phyloP scores from a whole-genome alignment of 2,113 vertebrate genomes.

The Epinephelus cyanopodus region DNA sequence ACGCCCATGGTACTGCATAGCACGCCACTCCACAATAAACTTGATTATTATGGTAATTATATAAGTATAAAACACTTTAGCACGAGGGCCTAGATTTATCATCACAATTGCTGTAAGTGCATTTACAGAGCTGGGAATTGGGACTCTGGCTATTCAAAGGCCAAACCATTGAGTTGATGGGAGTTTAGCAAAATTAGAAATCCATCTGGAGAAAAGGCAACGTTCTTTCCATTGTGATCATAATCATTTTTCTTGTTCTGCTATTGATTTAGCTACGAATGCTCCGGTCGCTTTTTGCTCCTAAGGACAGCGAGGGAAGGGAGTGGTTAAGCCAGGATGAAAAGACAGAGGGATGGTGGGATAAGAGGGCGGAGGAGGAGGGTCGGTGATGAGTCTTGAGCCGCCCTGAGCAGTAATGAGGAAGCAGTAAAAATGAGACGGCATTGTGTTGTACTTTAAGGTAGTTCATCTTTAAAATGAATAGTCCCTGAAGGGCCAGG shows the following conservation, averaged over 20 bases:
- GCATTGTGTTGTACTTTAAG: slow-evolving; percentile 88
- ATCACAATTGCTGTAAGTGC: slow-evolving; percentile 64
- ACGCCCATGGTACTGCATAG: slow-evolving; percentile 64
- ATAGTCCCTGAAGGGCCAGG: slow-evolving; percentile 86
- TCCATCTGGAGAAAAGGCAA: slow-evolving; percentile 67
- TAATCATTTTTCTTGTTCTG: slow-evolving; percentile 80
- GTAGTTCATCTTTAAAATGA: slow-evolving; percentile 89
- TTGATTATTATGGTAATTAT: slow-evolving; percentile 85
- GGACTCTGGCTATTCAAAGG: slow-evolving; percentile 66
- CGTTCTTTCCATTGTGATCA: slow-evolving; percentile 69
- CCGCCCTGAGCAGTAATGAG: slow-evolving; percentile 85
- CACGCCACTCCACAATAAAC: slow-evolving; percentile 79
- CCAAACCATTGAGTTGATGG: slow-evolving; percentile 59
- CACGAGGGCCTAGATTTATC: slow-evolving; percentile 72
- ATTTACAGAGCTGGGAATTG: slow-evolving; percentile 67
- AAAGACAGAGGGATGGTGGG: slow-evolving; percentile 58
- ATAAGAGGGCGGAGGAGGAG: slow-evolving; percentile 55
- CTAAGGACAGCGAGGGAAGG: slow-evolving; percentile 42
- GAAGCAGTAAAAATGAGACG: slow-evolving; percentile 85
- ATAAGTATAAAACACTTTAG: slow-evolving; percentile 78
- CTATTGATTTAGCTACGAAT: slow-evolving; percentile 74
- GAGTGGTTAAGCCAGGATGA: slow-evolving; percentile 52
- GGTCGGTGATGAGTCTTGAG: slow-evolving; percentile 76
- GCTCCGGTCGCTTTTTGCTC: slow-evolving; percentile 36
- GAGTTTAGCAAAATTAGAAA: slow-evolving; percentile 73